Conservation (phyloP, 2,797 vertebrate species). For the Gallinago stenura region DNA sequence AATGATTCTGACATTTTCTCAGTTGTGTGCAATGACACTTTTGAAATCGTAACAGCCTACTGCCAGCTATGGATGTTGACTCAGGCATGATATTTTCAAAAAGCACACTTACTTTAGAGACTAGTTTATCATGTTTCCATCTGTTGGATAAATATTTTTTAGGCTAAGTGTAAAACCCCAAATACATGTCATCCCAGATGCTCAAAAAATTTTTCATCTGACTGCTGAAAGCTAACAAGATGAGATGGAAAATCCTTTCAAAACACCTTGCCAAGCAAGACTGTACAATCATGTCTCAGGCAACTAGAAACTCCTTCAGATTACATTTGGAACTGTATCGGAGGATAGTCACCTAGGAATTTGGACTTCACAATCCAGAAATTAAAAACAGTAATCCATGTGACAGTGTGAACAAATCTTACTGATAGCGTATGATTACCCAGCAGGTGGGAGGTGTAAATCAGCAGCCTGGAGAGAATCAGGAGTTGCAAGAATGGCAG, state of each 20-base stretch:
- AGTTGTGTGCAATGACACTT: constrained; percentile 2
- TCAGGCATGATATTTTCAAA: constrained; percentile 46
- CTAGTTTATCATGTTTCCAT: constrained; percentile 54
- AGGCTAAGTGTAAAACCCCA: constrained; percentile 36
- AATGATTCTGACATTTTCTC: constrained; percentile 51
- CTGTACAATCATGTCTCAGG: not conserved
- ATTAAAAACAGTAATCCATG: not conserved
- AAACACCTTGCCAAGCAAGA: not conserved
- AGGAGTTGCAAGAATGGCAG: not conserved
- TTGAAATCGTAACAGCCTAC: not conserved
- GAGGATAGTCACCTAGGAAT: not conserved
- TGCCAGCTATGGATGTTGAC: constrained; percentile 35
- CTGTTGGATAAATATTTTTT: constrained; percentile 65
- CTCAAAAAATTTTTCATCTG: not conserved
- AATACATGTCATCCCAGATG: constrained; percentile 15
- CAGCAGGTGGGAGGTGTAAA: constrained; percentile 56
- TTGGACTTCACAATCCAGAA: not conserved
- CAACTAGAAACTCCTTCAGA: not conserved
- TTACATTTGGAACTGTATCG: not conserved
- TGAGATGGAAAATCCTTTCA: not conserved
- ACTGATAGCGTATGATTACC: not conserved
- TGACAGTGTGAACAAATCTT: not conserved
- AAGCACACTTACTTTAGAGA: constrained; percentile 38
- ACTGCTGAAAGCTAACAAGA: not conserved
- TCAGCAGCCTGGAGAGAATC: constrained; percentile 27